Evolutionary conservation across 2,888 invertebrate species (phyloP).

Genomic region (Serrognathus titanus): DNA sequence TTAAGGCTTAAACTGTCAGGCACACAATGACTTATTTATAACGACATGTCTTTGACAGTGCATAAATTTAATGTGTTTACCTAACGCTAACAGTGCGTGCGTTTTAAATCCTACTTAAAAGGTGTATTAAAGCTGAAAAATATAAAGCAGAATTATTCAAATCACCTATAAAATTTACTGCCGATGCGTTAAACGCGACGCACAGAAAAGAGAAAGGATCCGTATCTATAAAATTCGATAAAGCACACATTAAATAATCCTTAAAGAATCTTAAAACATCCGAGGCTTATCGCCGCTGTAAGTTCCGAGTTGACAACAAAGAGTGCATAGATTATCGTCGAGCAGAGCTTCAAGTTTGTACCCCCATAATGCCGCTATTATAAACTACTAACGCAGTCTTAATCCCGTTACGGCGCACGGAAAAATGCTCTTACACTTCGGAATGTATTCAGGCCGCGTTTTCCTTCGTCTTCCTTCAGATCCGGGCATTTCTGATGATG

Average conservation of each 20-base stretch:
- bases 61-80: no score
- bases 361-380: slow-evolving; percentile 39
- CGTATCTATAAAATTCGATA: slow-evolving; percentile 13
- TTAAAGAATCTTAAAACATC: slow-evolving; percentile 13
- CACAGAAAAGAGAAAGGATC: slow-evolving; percentile 2
- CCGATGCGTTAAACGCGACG: no score
- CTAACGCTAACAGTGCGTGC: no score
- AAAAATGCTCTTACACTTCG: slow-evolving; percentile 32
- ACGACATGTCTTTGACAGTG: no score
- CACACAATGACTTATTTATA: no score
- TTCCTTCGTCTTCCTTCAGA: background rate
- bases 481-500: no score
- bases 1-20: no score
- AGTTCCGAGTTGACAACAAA: slow-evolving; percentile 19
- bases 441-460: slow-evolving; percentile 13
- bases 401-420: slow-evolving; percentile 34
- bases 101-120: no score
- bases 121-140: no score
- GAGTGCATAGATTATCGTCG: slow-evolving; percentile 34
- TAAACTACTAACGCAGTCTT: slow-evolving; percentile 37
- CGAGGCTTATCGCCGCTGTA: slow-evolving; percentile 4
- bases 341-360: slow-evolving; percentile 31
- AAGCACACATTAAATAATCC: slow-evolving; percentile 16
- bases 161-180: no score
- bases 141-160: no score